These are phyloP conservation scores for Enteromius thamalakanensis DNA, from an alignment of 2,797 vertebrate genomes.

Conservation along the genomic window DNA sequence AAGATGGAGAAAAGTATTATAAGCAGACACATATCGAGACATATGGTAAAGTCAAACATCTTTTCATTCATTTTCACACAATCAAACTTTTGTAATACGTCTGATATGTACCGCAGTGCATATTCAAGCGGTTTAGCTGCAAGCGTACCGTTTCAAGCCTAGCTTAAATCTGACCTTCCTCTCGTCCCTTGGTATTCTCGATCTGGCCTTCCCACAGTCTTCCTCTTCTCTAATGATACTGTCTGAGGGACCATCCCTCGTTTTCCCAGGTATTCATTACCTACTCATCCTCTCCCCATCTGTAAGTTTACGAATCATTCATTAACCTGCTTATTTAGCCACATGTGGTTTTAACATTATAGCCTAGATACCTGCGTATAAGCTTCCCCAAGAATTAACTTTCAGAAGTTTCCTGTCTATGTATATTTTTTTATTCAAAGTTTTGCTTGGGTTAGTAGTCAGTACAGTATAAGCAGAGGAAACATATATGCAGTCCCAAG, in stretches of 20 bases:
- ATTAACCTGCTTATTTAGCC: slow-evolving; percentile 58
- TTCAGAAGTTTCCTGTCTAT: neutral
- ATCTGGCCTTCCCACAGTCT: slow-evolving; percentile 36
- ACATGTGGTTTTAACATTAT: slow-evolving; percentile 49
- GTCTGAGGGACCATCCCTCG: slow-evolving; percentile 19
- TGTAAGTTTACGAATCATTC: slow-evolving; percentile 53
- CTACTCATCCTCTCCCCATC: slow-evolving; percentile 31
- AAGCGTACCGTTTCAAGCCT: neutral
- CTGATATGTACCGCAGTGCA: neutral
- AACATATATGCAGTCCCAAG: neutral
- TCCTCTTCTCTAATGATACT: slow-evolving; percentile 48
- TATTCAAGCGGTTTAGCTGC: slow-evolving; percentile 3
- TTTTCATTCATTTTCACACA: neutral
- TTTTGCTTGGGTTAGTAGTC: neutral
- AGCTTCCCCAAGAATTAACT: neutral
- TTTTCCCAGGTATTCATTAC: slow-evolving; percentile 54
- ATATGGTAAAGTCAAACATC: neutral
- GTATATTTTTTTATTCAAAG: neutral
- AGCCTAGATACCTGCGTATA: slow-evolving; percentile 36
- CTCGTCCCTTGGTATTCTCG: slow-evolving; percentile 10
- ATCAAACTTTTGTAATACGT: neutral
- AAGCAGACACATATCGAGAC: neutral
- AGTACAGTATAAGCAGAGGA: neutral
- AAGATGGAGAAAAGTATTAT: neutral
- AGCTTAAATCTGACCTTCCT: slow-evolving; percentile 47